These are phyloP conservation scores for Ceratina calcarata DNA, from an alignment of 1,140 invertebrate species.

Conservation along the genomic window DNA sequence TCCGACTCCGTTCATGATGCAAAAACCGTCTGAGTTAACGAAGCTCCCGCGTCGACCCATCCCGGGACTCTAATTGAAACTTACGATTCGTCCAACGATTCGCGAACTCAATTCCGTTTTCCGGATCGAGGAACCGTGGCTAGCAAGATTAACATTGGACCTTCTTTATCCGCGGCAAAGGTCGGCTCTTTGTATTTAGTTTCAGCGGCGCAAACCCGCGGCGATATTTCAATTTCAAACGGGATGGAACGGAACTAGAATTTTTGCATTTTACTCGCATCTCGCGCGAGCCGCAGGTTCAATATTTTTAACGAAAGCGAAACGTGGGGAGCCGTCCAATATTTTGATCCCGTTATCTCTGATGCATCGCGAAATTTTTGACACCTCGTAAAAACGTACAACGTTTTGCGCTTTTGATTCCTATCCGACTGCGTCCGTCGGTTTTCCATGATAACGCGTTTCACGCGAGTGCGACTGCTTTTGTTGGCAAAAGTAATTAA, in stretches of 20 bases:
- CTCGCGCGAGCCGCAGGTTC: background rate
- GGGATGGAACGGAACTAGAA: background rate
- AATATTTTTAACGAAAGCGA: background rate
- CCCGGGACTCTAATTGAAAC: background rate
- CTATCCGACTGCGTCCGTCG: background rate
- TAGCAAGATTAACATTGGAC: background rate
- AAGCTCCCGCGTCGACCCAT: background rate
- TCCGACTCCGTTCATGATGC: background rate
- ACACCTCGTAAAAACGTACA: background rate
- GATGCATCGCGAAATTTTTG: background rate
- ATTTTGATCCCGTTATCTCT: slow-evolving; percentile 10
- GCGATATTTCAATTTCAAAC: background rate
- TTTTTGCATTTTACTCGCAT: background rate
- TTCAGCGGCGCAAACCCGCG: background rate
- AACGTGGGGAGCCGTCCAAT: background rate
- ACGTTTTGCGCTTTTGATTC: too few relatives aligned
- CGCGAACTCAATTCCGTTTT: background rate
- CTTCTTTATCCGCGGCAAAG: background rate
- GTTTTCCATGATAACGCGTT: background rate
- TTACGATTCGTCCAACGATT: background rate
- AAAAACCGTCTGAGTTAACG: background rate
- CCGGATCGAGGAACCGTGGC: background rate
- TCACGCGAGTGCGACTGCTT: too few relatives aligned
- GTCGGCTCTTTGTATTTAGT: too few relatives aligned
- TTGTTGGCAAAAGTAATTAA: too few relatives aligned